Evolutionary conservation across 2,888 invertebrate species (phyloP).

Genomic region (Folsomia manolachei): DNA sequence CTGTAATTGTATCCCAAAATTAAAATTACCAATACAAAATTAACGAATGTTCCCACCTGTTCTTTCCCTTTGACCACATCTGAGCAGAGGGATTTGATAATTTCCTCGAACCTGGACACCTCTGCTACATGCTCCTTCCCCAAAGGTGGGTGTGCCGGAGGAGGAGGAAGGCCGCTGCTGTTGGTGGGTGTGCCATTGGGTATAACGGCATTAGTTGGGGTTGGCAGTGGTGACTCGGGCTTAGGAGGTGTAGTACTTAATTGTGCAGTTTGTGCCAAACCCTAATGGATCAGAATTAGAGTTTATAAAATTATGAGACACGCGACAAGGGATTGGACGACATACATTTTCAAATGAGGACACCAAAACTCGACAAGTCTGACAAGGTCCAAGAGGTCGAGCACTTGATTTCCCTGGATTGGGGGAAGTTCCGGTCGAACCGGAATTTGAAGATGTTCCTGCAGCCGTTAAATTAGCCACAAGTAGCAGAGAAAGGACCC

Average conservation of each 20-base stretch:
- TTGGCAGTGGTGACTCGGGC: too few species aligned
- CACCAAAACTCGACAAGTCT: conserved; percentile 68
- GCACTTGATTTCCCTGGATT: conserved; percentile 23
- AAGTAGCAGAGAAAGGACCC: not conserved
- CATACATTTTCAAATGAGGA: not conserved
- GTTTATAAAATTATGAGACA: too few species aligned
- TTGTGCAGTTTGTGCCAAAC: not conserved
- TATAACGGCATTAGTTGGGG: too few species aligned
- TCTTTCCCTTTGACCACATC: conserved; percentile 69
- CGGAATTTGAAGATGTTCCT: not conserved
- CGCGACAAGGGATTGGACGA: too few species aligned
- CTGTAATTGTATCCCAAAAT: too few species aligned
- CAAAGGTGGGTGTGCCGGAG: not conserved
- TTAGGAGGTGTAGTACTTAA: too few species aligned
- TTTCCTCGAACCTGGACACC: conserved; percentile 60
- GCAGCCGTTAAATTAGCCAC: conserved; percentile 28
- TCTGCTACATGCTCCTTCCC: not conserved
- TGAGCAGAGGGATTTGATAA: conserved; percentile 80
- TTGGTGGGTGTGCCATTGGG: not conserved
- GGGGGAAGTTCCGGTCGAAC: not conserved
- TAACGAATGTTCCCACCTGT: too few species aligned
- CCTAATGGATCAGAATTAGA: not conserved
- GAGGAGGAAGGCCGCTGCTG: not conserved
- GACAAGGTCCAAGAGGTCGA: conserved; percentile 67
- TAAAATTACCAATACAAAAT: conserved; percentile 9